Conservation (phyloP, 2,888 invertebrate species). For the Apodemia hepburni region DNA sequence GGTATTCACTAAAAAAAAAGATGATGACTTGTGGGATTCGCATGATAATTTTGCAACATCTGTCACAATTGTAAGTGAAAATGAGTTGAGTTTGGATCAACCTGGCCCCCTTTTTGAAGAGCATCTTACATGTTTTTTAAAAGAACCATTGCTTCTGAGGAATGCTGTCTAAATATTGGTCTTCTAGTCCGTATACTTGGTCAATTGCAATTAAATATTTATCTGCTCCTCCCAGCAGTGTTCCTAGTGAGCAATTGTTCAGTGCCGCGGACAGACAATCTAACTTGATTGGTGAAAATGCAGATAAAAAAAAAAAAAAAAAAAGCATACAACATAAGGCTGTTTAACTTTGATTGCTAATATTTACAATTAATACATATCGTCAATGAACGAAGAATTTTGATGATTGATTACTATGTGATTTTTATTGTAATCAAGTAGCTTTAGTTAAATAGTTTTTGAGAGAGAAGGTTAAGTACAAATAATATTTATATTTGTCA, state of each 20-base stretch:
- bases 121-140: slow-evolving; percentile 5
- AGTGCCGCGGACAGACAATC: slow-evolving; percentile 29
- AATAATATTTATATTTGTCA: too few species aligned
- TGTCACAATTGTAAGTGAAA: slow-evolving; percentile 13
- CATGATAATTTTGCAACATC: slow-evolving; percentile 3
- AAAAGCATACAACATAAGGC: slow-evolving; percentile 29
- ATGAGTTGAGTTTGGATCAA: slow-evolving; percentile 18
- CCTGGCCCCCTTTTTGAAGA: neutral
- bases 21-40: slow-evolving; percentile 19
- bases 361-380: slow-evolving; percentile 13
- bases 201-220: slow-evolving; percentile 24
- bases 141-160: slow-evolving; percentile 5
- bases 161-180: slow-evolving; percentile 15
- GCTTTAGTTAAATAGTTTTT: slow-evolving; percentile 16
- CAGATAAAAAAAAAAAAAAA: slow-evolving; percentile 26
- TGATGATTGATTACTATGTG: slow-evolving; percentile 10
- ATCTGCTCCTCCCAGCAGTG: slow-evolving; percentile 32
- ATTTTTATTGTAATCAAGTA: slow-evolving; percentile 19
- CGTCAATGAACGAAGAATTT: slow-evolving; percentile 10
- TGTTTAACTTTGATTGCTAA: slow-evolving; percentile 23
- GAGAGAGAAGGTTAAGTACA: slow-evolving; percentile 10
- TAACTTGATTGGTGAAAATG: slow-evolving; percentile 31
- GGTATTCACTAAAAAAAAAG: slow-evolving; percentile 17
- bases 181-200: slow-evolving; percentile 18
- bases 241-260: slow-evolving; percentile 33